Evolutionary conservation across 2,113 vertebrate species (phyloP), one percentile per base, ranked within the genome.

Genomic region (Sebastes fasciatus): DNA sequence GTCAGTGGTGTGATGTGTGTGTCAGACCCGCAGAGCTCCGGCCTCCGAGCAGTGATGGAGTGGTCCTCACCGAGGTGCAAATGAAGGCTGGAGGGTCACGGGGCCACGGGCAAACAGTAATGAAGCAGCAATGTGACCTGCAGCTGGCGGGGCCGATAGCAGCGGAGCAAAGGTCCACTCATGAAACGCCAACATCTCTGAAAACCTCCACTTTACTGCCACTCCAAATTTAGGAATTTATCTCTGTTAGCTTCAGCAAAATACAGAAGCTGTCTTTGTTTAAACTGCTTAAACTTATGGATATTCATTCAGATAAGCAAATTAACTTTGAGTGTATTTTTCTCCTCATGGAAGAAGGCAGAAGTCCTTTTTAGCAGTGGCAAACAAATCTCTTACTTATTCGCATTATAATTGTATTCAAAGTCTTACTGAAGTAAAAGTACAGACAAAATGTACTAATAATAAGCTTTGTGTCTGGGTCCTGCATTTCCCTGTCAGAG

Each of bases 21-120:
- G 83, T 83, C 69, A 67, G 89, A n/a, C 17, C 61, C 74, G 71
- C n/a, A 51, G 77, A 83, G 84, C 46, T 48, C 74, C 17, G 42
- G 79, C 71, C 86, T 62, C 77, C 9, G 54, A 69, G 10, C 83
- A 67, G 89, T 95, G 94, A 95, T 94, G 92, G 93, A 95, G 84
- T 82, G 89, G 83, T 95, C 92, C 86, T 92, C 95, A 95, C 94
- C 58, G 2, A 89, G 91, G 94, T 93, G 94, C 75, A 95, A 96
- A 96, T 96, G 93, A 96, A 95, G 82, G 79, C 81, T 74, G 80
- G 58, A 12, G 90, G 93, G 94, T 93, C 92, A 93, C 34, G 46
- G 89, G 93, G 94, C 92, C 93, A 88, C 84, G 34, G 85, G 92
- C 94, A 95, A 95, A 95, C 91, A 95, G 85, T 86, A 92, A 92